Evolutionary conservation across 1,140 invertebrate species (phyloP), one percentile per base, ranked within the genome.

Genomic region (Phenacoccus solenopsis): DNA sequence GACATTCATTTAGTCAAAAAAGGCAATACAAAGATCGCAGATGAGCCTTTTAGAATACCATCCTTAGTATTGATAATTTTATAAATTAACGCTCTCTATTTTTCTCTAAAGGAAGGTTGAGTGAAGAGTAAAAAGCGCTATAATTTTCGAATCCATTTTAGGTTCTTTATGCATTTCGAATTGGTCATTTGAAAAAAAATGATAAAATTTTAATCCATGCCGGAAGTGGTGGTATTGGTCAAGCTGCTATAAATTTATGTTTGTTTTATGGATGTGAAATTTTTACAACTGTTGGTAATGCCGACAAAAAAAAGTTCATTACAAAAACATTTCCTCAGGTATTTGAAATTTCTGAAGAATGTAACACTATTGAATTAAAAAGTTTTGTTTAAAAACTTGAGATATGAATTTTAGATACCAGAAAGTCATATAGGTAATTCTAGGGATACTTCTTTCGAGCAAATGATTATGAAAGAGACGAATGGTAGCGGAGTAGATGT

Each of bases 401-500:
- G n/a, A n/a, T n/a, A n/a, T n/a, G n/a, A n/a, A n/a, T n/a, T n/a
- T n/a, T n/a, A n/a, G n/a, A n/a, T n/a, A n/a, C 90, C 72, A 95
- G n/a, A n/a, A n/a, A n/a, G n/a, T n/a, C n/a, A n/a, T n/a, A n/a
- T n/a, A n/a, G n/a, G n/a, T n/a, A n/a, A 97, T 77, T 98, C 96
- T 7, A 86, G 96, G 73, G 91, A 95, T 77, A 87, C 87, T 0
- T 88, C 86, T 69, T 98, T 98, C 79, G 95, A 98, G 79, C 88
- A 92, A 76, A 80, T 96, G 70, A 82, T 97, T 68, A 80, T 93
- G 70, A 81, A 80, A 21, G 84, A 89, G 75, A 94, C 92, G 0
- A 80, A 86, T 61, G 92, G 91, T n/a, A 83, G 85, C 73, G 95
- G 96, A 72, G 94, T 98, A 5, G 90, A 98, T 77, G 77, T 98